phyloP scores from a whole-genome alignment of 2,888 invertebrate species.

The Trachelus stipa region DNA sequence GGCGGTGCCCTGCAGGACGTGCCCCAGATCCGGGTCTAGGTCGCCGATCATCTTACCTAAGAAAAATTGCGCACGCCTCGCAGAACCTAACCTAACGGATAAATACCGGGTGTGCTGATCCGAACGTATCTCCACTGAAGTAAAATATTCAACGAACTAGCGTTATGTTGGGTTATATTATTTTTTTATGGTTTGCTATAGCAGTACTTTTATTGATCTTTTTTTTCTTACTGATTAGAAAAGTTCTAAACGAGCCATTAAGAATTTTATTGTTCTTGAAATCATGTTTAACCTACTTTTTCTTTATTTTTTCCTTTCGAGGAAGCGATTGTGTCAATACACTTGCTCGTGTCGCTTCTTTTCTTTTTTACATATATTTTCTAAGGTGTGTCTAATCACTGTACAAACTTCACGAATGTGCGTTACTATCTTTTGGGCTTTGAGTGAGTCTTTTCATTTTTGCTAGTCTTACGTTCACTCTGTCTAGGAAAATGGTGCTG shows the following conservation, averaged over 20 bases:
- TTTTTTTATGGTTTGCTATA: neutral
- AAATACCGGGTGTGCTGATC: neutral
- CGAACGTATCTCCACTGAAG: neutral
- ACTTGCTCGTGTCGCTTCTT: neutral
- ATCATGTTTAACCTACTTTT: neutral
- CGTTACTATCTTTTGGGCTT: neutral
- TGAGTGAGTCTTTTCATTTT: neutral
- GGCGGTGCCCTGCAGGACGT: conserved; percentile 8
- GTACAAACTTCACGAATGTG: neutral
- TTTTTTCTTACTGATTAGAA: neutral
- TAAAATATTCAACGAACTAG: neutral
- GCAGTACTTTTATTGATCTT: too few species aligned
- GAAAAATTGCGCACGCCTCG: conserved; percentile 7
- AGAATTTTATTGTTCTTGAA: neutral
- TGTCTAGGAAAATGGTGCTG: neutral
- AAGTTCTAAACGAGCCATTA: neutral
- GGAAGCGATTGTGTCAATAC: neutral
- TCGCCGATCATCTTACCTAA: conserved; percentile 17
- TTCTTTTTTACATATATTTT: neutral
- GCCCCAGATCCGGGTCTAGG: conserved; percentile 25
- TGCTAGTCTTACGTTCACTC: too few species aligned
- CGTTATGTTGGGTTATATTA: neutral
- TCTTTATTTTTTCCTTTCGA: neutral
- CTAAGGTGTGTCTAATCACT: neutral
- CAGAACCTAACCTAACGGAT: neutral